Evolutionary conservation across 2,888 invertebrate species (phyloP).

Genomic region (Lasius platythorax): DNA sequence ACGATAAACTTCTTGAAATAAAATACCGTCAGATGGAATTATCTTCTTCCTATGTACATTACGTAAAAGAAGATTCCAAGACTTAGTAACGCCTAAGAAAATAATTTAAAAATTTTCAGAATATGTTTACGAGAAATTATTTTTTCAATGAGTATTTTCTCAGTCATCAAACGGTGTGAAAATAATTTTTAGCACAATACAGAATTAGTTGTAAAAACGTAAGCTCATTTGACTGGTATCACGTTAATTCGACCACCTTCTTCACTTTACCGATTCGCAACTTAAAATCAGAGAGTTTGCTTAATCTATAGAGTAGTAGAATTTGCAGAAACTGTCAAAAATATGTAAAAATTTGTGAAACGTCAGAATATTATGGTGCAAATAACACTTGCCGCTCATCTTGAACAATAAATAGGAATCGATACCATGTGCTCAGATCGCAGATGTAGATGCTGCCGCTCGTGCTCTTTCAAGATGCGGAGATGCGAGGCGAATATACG

Average conservation of each 20-base stretch:
- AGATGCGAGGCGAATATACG: not conserved
- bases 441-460: constrained; percentile 66
- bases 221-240: not conserved
- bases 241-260: not conserved
- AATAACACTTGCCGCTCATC: constrained; percentile 64
- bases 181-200: not conserved
- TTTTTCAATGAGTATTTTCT: not conserved
- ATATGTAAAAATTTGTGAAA: constrained; percentile 33
- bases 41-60: not conserved
- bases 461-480: not conserved
- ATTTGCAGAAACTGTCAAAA: constrained; percentile 23
- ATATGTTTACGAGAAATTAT: not conserved
- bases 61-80: not conserved
- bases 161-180: not conserved
- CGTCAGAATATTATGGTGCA: constrained; percentile 30
- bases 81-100: not conserved
- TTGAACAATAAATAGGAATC: constrained; percentile 80
- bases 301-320: constrained; percentile 33
- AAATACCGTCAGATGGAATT: not conserved
- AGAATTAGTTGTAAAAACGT: not conserved
- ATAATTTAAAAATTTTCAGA: not conserved
- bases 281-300: not conserved
- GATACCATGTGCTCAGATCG: constrained; percentile 81
- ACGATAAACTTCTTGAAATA: not conserved
- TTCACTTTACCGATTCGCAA: not conserved